Evolutionary conservation across 2,113 vertebrate species (phyloP).

Genomic region (Pseudonaja textilis): DNA sequence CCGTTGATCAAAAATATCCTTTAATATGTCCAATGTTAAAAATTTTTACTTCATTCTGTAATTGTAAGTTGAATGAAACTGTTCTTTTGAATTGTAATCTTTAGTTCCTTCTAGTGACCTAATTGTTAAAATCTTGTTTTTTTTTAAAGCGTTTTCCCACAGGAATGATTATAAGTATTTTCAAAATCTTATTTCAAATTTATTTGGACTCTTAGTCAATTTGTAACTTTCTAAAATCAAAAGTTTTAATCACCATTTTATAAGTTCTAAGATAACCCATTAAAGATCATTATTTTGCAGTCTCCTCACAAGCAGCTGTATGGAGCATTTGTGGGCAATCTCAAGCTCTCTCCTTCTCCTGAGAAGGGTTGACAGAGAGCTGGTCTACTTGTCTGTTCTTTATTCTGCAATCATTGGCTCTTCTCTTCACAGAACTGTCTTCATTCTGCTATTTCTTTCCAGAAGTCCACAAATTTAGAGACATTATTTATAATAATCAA

Average conservation of each 20-base stretch:
- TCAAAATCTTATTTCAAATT: neutral
- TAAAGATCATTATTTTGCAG: neutral
- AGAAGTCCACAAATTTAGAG: neutral
- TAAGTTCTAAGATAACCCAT: neutral
- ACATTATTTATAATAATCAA: neutral
- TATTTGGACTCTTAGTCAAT: neutral
- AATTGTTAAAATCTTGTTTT: neutral
- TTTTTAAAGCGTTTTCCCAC: neutral
- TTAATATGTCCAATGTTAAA: neutral
- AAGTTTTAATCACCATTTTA: neutral
- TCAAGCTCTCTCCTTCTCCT: neutral
- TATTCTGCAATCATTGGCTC: neutral
- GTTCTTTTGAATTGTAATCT: neutral
- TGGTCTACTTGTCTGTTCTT: neutral
- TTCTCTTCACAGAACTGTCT: neutral
- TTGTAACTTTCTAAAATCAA: neutral
- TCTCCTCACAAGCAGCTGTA: neutral
- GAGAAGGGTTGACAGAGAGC: neutral
- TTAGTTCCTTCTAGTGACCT: neutral
- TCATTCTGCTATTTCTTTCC: neutral
- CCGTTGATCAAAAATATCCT: neutral
- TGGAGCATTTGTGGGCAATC: neutral
- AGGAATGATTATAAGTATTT: neutral
- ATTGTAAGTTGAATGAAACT: neutral
- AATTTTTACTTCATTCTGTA: neutral